phyloP scores from a whole-genome alignment of 2,888 invertebrate species.

The Polymixis flavicincta region DNA sequence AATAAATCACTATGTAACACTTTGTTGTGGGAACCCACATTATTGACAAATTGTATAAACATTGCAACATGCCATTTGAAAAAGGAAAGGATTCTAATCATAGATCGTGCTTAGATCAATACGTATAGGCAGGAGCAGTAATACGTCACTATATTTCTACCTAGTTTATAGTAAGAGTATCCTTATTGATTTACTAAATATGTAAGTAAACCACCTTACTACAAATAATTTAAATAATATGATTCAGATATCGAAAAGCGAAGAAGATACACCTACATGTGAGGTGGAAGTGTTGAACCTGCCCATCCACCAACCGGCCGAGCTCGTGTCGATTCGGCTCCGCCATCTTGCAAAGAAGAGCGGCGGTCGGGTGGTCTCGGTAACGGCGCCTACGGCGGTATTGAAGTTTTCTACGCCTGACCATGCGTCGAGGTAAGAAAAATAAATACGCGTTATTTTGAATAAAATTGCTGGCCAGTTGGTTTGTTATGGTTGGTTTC shows the following conservation, averaged over 20 bases:
- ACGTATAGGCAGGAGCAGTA: too few relatives aligned
- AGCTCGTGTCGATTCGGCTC: conserved; percentile 91
- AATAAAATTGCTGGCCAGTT: neutral
- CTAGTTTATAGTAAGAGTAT: neutral
- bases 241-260: conserved; percentile 73
- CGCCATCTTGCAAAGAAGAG: conserved; percentile 94
- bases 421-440: conserved; percentile 92
- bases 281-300: conserved; percentile 93
- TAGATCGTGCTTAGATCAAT: too few relatives aligned
- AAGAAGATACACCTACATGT: conserved; percentile 82
- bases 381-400: conserved; percentile 92
- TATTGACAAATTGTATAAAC: conserved; percentile 4
- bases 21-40: neutral
- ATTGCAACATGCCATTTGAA: neutral
- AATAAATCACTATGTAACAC: neutral
- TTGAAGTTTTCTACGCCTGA: conserved; percentile 93
- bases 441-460: conserved; percentile 23
- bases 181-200: neutral
- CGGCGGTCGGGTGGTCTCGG: conserved; percentile 93
- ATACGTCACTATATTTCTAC: neutral
- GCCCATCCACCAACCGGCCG: conserved; percentile 91
- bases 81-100: neutral
- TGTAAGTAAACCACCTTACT: neutral
- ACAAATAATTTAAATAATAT: neutral
- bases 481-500: neutral